Evolutionary conservation across 1,140 invertebrate species (phyloP), one percentile per base, ranked within the genome.

Genomic region (Harpegnathos saltator): DNA sequence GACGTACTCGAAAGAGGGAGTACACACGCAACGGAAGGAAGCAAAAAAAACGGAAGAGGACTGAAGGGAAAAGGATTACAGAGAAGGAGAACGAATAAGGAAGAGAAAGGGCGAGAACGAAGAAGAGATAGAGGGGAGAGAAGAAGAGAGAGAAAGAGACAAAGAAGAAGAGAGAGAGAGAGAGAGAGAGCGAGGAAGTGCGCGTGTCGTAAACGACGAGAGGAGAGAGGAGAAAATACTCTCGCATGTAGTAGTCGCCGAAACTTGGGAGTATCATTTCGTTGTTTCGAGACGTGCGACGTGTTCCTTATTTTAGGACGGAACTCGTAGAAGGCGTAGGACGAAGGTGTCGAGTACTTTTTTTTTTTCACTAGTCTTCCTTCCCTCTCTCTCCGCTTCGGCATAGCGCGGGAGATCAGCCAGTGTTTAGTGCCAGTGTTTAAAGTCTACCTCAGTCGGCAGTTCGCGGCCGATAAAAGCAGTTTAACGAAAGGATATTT

Each of bases 351-450:
- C 26, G 24, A 44, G 72, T 87, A 85, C 72, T 77, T 87, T 85
- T 44, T 87, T 85, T 44, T 90, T 77, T 83, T 58, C 75, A 33
- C 65, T 69, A 29, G 75, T 80, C 65, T 85, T 82, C 38, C 61
- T 72, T 63, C 52, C 58, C 74, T 88, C 75, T 80, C 82, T 87
- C 81, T 56, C 75, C 75, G 56, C 26, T 65, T 69, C 73, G 52
- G 71, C 56, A 44, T 44, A 68, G 72, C 33, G 73, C 68, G 86
- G 72, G 73, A 74, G 83, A 83, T 69, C 65, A 84, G 73, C 84
- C 86, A 90, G 90, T 91, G 89, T 89, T 88, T 87, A 88, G 91
- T 89, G 91, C 88, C 87, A 91, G 90, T 91, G 90, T 89, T 89
- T 91, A 85, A 68, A 90, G 85, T 92, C 91, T 92, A 92, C 91